Evolutionary conservation across 2,797 vertebrate species (phyloP).

Genomic region (Hoplostethus atlanticus): DNA sequence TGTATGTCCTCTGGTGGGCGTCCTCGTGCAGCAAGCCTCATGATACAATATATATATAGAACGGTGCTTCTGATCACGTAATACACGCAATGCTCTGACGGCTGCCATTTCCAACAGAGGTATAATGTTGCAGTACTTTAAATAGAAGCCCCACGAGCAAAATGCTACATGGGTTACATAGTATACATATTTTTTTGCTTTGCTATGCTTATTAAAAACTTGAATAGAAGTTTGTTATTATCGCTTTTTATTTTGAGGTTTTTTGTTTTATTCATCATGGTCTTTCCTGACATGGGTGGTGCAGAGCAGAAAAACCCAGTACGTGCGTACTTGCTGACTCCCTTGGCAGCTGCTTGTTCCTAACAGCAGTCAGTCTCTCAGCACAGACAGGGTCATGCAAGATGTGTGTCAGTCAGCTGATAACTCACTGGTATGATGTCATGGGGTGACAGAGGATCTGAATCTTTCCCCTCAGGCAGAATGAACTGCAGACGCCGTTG

Average conservation of each 20-base stretch:
- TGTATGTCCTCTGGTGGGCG: constrained; percentile 63
- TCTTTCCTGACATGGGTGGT: neutral
- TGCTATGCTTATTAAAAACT: neutral
- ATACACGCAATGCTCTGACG: constrained; percentile 65
- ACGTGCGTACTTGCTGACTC: constrained; percentile 22
- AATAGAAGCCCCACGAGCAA: constrained; percentile 70
- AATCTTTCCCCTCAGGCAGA: constrained; percentile 37
- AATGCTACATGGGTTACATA: constrained; percentile 18
- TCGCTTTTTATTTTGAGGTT: neutral
- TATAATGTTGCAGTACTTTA: constrained; percentile 76
- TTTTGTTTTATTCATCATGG: neutral
- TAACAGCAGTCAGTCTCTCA: constrained; percentile 18
- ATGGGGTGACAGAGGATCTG: constrained; percentile 41
- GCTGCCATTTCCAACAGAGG: constrained; percentile 70
- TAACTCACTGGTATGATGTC: constrained; percentile 59
- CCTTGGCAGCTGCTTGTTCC: constrained; percentile 28
- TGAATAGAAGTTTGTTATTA: neutral
- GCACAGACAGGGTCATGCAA: constrained; percentile 48
- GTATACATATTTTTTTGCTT: constrained; percentile 27
- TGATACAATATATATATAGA: constrained; percentile 88
- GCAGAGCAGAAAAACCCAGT: neutral
- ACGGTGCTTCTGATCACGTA: constrained; percentile 81
- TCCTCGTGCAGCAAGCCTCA: constrained; percentile 65
- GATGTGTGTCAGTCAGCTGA: constrained; percentile 71
- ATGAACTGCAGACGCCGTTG: constrained; percentile 36